Percentiles rank a stretch among this genome's conserved stretches.
Evolutionary conservation across 2,113 vertebrate genomes (phyloP).

Genomic region (Cygnus buccinator): DNA sequence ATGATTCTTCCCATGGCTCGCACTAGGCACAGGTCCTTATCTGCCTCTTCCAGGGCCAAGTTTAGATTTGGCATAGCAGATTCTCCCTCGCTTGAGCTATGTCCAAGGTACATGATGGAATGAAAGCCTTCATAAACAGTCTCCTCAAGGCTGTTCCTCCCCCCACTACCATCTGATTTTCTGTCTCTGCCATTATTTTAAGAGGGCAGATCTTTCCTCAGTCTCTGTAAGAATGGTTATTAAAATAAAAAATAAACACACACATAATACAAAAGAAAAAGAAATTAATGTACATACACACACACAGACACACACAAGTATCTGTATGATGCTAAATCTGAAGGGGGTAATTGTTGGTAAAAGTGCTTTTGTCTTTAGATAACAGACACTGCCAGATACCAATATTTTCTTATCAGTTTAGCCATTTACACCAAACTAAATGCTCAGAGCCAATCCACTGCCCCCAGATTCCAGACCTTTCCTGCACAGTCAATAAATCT

Average conservation of each 20-base stretch:
- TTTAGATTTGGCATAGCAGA: constrained; percentile 69
- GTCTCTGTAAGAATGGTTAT: background rate
- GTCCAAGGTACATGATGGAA: constrained; percentile 69
- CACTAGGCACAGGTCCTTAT: constrained; percentile 66
- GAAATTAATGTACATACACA: background rate
- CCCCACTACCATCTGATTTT: constrained; percentile 55
- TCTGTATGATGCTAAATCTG: background rate
- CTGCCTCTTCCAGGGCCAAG: constrained; percentile 68
- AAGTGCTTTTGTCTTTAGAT: background rate
- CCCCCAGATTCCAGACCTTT: constrained; percentile 31
- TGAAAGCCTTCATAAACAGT: constrained; percentile 63
- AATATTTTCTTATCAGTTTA: constrained; percentile 4
- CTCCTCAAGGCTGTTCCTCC: constrained; percentile 56
- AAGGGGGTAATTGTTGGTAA: background rate
- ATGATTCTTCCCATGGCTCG: constrained; percentile 61
- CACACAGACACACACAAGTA: background rate
- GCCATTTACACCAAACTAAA: background rate
- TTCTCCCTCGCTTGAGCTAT: constrained; percentile 68
- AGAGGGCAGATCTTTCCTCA: constrained; percentile 35
- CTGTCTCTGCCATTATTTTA: constrained; percentile 50
- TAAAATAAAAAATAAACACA: background rate
- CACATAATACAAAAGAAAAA: background rate
- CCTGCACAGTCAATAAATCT: constrained; percentile 4
- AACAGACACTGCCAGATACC: background rate
- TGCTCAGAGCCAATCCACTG: background rate